These are phyloP conservation scores for Saxidomus purpurata DNA, from an alignment of 1,140 invertebrate genomes.

Conservation along the genomic window DNA sequence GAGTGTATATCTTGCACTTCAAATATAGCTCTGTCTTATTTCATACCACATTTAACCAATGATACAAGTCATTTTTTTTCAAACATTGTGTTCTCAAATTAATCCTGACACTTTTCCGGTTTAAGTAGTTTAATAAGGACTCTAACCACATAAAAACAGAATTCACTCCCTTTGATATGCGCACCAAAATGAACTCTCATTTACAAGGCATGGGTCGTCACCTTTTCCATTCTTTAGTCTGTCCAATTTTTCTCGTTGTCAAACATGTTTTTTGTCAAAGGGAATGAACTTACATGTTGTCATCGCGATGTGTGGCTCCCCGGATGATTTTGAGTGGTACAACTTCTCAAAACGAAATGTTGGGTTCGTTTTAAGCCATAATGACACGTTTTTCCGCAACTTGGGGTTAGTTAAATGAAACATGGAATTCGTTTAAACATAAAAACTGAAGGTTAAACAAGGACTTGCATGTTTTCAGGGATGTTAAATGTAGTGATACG, in stretches of 20 bases:
- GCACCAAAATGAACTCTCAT: background rate
- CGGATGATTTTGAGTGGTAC: background rate
- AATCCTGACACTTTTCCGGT: background rate
- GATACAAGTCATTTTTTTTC: no score
- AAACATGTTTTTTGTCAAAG: constrained; percentile 35
- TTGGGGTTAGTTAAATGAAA: constrained; percentile 37
- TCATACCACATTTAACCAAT: no score
- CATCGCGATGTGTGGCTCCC: constrained; percentile 25
- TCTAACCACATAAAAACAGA: background rate
- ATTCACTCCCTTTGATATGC: background rate
- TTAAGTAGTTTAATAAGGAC: background rate
- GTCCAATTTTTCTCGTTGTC: constrained; percentile 31
- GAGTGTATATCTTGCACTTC: no score
- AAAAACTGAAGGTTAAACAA: constrained; percentile 26
- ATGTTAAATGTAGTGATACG: background rate
- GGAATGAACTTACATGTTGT: constrained; percentile 39
- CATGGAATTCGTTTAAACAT: background rate
- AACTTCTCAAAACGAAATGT: constrained; percentile 13
- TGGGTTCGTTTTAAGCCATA: constrained; percentile 34
- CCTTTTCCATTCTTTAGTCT: constrained; percentile 37
- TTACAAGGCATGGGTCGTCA: background rate
- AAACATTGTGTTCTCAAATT: background rate
- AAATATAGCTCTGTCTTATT: no score
- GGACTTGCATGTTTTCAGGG: constrained; percentile 23
- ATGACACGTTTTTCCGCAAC: constrained; percentile 48